Percentiles rank a stretch among this genome's conserved stretches.
Evolutionary conservation across 2,113 vertebrate species (phyloP).

Genomic region (Octodon degus): DNA sequence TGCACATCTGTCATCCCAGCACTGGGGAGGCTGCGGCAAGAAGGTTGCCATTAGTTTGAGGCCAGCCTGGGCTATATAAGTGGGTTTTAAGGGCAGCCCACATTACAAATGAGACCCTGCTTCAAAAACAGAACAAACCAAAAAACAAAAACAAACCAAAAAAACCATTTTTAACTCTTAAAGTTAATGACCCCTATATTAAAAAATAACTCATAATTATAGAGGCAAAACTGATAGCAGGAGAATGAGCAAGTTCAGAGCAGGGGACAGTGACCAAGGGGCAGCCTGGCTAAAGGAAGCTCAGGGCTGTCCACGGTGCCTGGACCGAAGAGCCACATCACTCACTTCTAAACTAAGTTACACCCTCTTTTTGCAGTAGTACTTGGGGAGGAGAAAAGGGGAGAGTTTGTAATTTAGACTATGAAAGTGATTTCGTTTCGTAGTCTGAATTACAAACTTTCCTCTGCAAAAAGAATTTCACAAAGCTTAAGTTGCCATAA

Average conservation of each 20-base stretch:
- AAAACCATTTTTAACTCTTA: not conserved
- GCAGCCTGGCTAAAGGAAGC: not conserved
- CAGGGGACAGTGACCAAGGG: not conserved
- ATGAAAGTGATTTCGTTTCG: not conserved
- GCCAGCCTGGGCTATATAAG: not conserved
- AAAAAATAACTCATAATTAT: not conserved
- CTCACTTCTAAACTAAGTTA: not conserved
- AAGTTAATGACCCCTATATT: not conserved
- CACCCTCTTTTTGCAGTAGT: not conserved
- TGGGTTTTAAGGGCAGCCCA: not conserved
- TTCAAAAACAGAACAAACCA: not conserved
- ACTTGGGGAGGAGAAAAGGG: too few relatives aligned
- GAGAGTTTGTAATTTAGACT: too few relatives aligned
- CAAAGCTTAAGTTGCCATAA: not conserved
- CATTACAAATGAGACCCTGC: not conserved
- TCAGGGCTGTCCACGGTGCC: accelerated
- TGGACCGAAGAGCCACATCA: not conserved
- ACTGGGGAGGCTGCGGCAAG: not conserved
- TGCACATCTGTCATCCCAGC: not conserved
- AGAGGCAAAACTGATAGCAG: not conserved
- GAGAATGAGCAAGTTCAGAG: not conserved
- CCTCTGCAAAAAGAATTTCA: not conserved
- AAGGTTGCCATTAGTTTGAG: not conserved
- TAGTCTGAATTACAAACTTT: not conserved
- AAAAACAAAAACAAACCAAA: too few relatives aligned